Evolutionary conservation across 1,140 invertebrate genomes (phyloP), one percentile per base, ranked within the genome.

Genomic region (Plectrocnemia conspersa): DNA sequence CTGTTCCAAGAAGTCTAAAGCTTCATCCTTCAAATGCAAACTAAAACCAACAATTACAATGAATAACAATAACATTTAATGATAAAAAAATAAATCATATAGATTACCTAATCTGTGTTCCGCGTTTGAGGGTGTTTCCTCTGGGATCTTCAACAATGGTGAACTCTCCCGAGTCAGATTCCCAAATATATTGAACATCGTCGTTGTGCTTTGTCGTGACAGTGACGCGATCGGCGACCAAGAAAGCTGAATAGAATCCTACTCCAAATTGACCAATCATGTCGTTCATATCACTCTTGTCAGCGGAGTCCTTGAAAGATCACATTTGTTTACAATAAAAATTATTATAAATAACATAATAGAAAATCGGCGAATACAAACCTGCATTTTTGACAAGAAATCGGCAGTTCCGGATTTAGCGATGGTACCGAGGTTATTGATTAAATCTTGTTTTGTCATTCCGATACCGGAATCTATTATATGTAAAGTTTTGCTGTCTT

Each of bases 331-430:
- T 21, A 16, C 11, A 35, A 42, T 49, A 29, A 40, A 9, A 9
- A 5, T 13, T 22, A 19, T 36, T 21, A 24, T 38, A 38, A 44
- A 38, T 5, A 11, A 50, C 2, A 50, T 23, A 40, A 40, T 13
- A 13, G 7, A 13, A 40, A 9, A 40, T 7, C 15, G 15, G 6
- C 6, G 11, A 29, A 16, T 21, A 52, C 16, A 29, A 45, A 93
- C 91, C 66, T 93, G 87, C 78, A 98, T 86, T 74, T 97, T 97
- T 13, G 85, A 82, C 18, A 99, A 77, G 75, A 99, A 99, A 70
- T 99, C 97, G 4, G 93, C 93, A 0, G 97, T 99, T 54, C 97
- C 97, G 9, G 97, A 99, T 70, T 98, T 99, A 13, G 97, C 97
- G 62, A 99, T 99, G 15, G 97, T 99, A 60, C 97, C 97, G 32